These are phyloP conservation scores for Egretta garzetta DNA, from an alignment of 2,113 vertebrate genomes.

Conservation along the genomic window DNA sequence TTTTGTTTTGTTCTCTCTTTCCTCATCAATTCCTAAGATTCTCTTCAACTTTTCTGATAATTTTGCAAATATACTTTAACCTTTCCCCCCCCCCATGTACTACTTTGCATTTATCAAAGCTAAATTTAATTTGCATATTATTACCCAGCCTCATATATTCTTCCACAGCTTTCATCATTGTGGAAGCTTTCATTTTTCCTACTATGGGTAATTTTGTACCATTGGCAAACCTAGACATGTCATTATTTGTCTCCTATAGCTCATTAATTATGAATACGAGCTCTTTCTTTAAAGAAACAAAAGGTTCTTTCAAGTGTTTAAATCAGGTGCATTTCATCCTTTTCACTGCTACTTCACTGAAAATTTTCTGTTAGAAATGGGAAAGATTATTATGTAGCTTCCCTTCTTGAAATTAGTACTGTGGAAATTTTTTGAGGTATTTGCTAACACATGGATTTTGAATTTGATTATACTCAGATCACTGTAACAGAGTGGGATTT, in stretches of 20 bases:
- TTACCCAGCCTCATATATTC: not conserved
- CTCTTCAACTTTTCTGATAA: not conserved
- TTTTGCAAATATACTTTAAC: not conserved
- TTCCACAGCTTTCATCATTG: constrained; percentile 4
- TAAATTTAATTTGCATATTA: not conserved
- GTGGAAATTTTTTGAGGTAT: not conserved
- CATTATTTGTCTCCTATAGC: constrained; percentile 10
- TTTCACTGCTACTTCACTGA: not conserved
- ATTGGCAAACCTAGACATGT: not conserved
- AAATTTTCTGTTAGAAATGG: not conserved
- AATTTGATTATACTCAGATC: not conserved
- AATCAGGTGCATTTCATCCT: constrained; percentile 27
- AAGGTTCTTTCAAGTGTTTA: constrained; percentile 10
- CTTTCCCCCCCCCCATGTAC: rapidly evolving
- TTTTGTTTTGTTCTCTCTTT: not conserved
- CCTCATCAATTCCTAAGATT: not conserved
- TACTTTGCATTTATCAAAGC: not conserved
- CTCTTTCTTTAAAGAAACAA: constrained; percentile 25
- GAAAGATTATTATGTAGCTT: not conserved
- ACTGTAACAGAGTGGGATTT: not conserved
- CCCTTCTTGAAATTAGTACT: not conserved
- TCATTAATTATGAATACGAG: constrained; percentile 34
- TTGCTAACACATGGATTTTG: not conserved
- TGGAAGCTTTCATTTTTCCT: not conserved
- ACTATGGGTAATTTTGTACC: not conserved